A percentile compares a stretch with the other conserved stretches of the same genome.
These are phyloP conservation scores for Philaethria dido DNA, from an alignment of 2,888 invertebrate genomes.

Conservation along the genomic window DNA sequence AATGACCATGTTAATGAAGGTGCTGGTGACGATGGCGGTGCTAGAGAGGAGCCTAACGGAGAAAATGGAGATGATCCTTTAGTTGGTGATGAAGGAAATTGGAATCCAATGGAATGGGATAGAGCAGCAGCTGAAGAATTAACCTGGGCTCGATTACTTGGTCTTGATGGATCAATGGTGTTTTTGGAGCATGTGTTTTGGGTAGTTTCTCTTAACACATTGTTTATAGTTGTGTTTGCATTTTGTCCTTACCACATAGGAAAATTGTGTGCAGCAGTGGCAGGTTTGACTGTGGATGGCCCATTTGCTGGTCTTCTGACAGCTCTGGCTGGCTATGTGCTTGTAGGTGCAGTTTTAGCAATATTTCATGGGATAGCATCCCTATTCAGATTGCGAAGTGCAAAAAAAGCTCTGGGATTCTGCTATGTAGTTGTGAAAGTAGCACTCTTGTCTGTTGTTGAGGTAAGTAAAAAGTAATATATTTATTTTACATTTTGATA, in stretches of 20 bases:
- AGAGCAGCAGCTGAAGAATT: slow-evolving; percentile 98
- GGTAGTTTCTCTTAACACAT: slow-evolving; percentile 98
- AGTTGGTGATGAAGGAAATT: slow-evolving; percentile 92
- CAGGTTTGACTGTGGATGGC: slow-evolving; percentile 81
- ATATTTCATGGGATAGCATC: slow-evolving; percentile 93
- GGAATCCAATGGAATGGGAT: slow-evolving; percentile 99
- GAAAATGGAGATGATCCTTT: slow-evolving; percentile 79
- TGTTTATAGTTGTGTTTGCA: slow-evolving; percentile 98
- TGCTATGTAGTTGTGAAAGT: slow-evolving; percentile 96
- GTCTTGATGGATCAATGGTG: slow-evolving; percentile 97
- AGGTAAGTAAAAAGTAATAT: slow-evolving; percentile 84
- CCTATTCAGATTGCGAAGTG: slow-evolving; percentile 90
- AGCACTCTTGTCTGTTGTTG: slow-evolving; percentile 96
- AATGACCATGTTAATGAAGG: slow-evolving; percentile 76
- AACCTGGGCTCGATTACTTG: slow-evolving; percentile 98
- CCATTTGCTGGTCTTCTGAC: slow-evolving; percentile 97
- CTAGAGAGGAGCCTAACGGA: slow-evolving; percentile 69
- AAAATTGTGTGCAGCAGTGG: slow-evolving; percentile 89
- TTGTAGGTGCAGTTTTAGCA: slow-evolving; percentile 92
- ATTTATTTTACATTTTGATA: slow-evolving; percentile 48
- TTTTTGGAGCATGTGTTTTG: slow-evolving; percentile 99
- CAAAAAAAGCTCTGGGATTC: slow-evolving; percentile 94
- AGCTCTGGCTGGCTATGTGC: slow-evolving; percentile 96
- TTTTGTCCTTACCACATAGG: slow-evolving; percentile 99
- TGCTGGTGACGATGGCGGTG: slow-evolving; percentile 60